phyloP scores from a whole-genome alignment of 2,888 invertebrate genomes.

The Gymnocheta viridis region DNA sequence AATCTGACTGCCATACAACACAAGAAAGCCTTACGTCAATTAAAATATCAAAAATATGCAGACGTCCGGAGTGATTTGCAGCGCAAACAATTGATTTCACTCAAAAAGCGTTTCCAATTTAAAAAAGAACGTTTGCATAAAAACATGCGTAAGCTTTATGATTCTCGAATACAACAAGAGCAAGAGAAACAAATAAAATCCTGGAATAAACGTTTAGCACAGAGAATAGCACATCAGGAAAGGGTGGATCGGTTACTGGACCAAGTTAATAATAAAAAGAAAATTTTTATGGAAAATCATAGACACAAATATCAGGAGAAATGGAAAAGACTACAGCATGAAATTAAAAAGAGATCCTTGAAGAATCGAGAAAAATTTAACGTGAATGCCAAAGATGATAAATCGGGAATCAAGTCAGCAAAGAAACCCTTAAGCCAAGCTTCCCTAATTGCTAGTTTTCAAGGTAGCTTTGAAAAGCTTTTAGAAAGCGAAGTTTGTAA shows the following conservation, averaged over 20 bases:
- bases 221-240: constrained; percentile 76
- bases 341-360: constrained; percentile 59
- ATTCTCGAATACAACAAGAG: constrained; percentile 67
- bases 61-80: constrained; percentile 75
- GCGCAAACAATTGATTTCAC: constrained; percentile 77
- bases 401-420: not conserved
- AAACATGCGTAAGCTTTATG: constrained; percentile 72
- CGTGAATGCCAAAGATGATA: not conserved
- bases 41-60: constrained; percentile 74
- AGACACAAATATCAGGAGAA: constrained; percentile 58
- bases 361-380: not conserved
- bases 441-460: constrained; percentile 72
- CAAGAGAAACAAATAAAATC: constrained; percentile 74
- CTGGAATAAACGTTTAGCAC: constrained; percentile 77
- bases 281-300: constrained; percentile 74
- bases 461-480: constrained; percentile 74
- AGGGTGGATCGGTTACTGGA: constrained; percentile 70
- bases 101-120: constrained; percentile 78
- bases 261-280: constrained; percentile 70
- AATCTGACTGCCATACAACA: constrained; percentile 73
- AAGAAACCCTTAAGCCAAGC: not conserved
- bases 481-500: constrained; percentile 76
- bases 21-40: constrained; percentile 75
- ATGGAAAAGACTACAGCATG: constrained; percentile 69
- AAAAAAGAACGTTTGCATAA: constrained; percentile 77